Base-by-base conservation (phyloP, 2,113 vertebrate species). In the Ahaetulla prasina region DNA sequence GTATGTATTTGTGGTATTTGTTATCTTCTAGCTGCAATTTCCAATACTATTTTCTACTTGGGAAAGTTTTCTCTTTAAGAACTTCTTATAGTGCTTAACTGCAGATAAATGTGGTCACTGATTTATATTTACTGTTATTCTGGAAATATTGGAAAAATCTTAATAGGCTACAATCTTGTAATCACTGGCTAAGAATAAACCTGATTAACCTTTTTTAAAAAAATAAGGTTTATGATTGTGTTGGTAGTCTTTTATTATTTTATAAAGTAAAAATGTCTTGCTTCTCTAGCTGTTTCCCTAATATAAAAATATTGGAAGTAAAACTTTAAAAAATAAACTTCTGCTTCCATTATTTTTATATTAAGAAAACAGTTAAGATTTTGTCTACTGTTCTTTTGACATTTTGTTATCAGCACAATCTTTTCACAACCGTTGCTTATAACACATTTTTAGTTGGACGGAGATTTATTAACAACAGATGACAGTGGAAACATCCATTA, bases 401-500 rank as follows among this genome's bases (percentile, higher is more conserved):
- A 86, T 85, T 85, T 92, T 2, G 5, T 90, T 60, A 88, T 54
- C 84, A 55, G 47, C 91, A 85, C 18, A 80, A 55, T 63, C 60
- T 27, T 14, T 54, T 91, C 35, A 93, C 9, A 87, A 43, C 27
- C 27, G 11, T 90, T 14, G n/a, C 43, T 53, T 23, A 88, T 39
- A 50, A 89, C 93, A 92, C n/a, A 85, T 16, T 88, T 88, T 87
- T 96, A 96, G 95, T 1, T 94, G 88, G 89, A 96, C 53, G 74
- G 93, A 84, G 93, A 90, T 52, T 88, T 94, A 93, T 84, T 43
- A 94, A 95, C 95, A 94, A n/a, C 49, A 94, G 93, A 92, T 57
- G 53, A 89, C 39, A 93, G 60, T 87, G 90, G 85, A 85, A 88
- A 27, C 92, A 60, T 2, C 39, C 87, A 94, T 93, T 43, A 95